Conservation (phyloP, 1,140 invertebrate genomes). For the Caenorhabditis tropicalis region DNA sequence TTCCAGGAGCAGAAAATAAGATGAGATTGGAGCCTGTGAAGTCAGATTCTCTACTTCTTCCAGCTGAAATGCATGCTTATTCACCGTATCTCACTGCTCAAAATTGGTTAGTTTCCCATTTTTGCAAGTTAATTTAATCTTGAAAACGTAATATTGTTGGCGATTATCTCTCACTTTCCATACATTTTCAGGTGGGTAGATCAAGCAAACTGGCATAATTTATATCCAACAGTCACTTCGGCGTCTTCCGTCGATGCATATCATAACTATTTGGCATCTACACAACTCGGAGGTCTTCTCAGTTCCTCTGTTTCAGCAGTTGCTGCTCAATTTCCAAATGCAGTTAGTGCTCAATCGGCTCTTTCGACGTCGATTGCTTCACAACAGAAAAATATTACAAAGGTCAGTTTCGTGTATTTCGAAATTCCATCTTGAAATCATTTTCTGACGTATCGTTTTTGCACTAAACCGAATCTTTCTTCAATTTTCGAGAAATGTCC, state of each 20-base stretch:
- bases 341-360: background rate
- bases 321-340: background rate
- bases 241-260: background rate
- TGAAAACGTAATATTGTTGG: too few species aligned
- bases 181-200: constrained; percentile 21
- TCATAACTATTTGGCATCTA: constrained; percentile 4
- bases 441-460: too few species aligned
- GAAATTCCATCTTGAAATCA: too few species aligned
- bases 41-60: background rate
- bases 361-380: background rate
- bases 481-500: background rate
- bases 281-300: background rate
- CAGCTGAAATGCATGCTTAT: constrained; percentile 1
- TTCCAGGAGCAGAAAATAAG: background rate
- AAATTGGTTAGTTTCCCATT: background rate
- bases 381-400: background rate
- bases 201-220: background rate
- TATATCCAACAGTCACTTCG: background rate
- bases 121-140: too few species aligned
- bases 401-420: background rate
- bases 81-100: background rate
- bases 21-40: background rate
- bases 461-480: too few species aligned
- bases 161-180: too few species aligned
- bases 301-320: background rate